Conservation (phyloP, 2,797 vertebrate genomes). For the Pipistrellus pipistrellus region DNA sequence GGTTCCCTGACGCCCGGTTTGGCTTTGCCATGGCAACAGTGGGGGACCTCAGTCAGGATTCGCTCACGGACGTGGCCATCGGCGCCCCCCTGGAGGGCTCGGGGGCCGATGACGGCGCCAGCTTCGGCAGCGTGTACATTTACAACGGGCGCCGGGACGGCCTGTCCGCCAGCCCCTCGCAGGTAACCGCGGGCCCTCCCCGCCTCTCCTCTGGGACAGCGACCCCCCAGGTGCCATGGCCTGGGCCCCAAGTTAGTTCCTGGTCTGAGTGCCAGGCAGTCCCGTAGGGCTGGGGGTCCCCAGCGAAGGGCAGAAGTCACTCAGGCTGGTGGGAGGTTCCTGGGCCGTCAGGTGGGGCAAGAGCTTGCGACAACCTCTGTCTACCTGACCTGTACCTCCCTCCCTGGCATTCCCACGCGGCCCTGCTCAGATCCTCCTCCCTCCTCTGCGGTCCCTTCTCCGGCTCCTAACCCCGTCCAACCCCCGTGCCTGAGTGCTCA, state of each 20-base stretch:
- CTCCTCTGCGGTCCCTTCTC: not conserved
- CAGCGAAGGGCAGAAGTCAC: not conserved
- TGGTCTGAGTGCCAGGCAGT: not conserved
- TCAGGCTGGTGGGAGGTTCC: not conserved
- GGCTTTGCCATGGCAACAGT: conserved; percentile 88
- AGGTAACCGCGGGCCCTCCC: conserved; percentile 80
- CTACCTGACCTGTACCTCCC: not conserved
- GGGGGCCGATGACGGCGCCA: not conserved
- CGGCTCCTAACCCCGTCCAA: not conserved
- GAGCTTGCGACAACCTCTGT: not conserved
- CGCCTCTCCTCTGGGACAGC: not conserved
- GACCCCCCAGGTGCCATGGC: not conserved
- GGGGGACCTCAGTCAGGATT: conserved; percentile 88
- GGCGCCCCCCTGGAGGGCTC: conserved; percentile 89
- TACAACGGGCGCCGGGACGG: conserved; percentile 84
- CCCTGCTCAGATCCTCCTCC: not conserved
- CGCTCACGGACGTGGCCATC: conserved; percentile 87
- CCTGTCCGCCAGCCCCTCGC: conserved; percentile 83
- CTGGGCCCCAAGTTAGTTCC: not conserved
- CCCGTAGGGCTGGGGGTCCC: not conserved
- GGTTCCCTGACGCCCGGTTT: conserved; percentile 87
- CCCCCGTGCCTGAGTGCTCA: not conserved
- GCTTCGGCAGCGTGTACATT: conserved; percentile 89
- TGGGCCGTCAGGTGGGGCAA: too few species aligned
- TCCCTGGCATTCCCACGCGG: not conserved